Conservation (phyloP, 2,797 vertebrate species). For the Cetoscarus ocellatus region DNA sequence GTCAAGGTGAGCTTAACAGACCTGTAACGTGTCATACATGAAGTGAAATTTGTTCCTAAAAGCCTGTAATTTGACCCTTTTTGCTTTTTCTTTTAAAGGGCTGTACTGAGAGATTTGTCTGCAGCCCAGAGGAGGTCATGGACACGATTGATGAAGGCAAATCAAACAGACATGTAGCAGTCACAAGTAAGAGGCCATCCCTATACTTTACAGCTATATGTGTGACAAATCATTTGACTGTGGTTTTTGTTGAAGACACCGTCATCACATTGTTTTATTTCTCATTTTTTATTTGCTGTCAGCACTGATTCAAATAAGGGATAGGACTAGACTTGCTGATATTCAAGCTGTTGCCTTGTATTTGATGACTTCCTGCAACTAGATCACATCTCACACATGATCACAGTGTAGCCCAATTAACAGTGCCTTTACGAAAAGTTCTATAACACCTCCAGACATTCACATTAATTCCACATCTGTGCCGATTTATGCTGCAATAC, state of each 20-base stretch:
- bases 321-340: too few species aligned
- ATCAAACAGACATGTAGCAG: slow-evolving; percentile 97
- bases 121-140: slow-evolving; percentile 99
- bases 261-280: too few species aligned
- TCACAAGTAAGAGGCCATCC: slow-evolving; percentile 90
- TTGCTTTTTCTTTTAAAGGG: slow-evolving; percentile 80
- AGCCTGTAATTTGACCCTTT: slow-evolving; percentile 5
- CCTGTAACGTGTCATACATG: background rate
- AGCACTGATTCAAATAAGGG: too few species aligned
- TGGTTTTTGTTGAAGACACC: background rate
- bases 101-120: slow-evolving; percentile 97
- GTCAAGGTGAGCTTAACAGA: slow-evolving; percentile 89
- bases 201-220: background rate
- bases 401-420: too few species aligned
- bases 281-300: too few species aligned
- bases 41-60: background rate
- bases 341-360: too few species aligned
- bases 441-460: too few species aligned
- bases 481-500: too few species aligned
- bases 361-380: too few species aligned
- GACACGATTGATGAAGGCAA: slow-evolving; percentile 99
- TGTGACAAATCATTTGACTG: background rate
- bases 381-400: too few species aligned
- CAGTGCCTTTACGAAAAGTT: too few species aligned
- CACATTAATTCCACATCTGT: too few species aligned